Evolutionary conservation across 2,888 invertebrate genomes (phyloP).

Genomic region (Drosophila monieri): DNA sequence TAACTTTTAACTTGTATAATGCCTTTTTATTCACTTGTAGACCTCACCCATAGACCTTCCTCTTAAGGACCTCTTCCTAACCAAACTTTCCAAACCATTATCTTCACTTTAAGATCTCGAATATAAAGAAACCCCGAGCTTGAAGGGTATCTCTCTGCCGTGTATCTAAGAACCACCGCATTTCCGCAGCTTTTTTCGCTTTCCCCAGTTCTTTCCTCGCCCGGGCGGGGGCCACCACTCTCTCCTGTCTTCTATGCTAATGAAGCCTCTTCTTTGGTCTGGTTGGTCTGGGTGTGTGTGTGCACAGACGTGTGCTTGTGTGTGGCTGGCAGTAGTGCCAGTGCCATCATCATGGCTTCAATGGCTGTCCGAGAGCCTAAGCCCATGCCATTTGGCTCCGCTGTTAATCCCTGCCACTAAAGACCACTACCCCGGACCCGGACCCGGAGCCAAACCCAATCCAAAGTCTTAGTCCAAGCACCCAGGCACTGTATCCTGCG

Average conservation of each 20-base stretch:
- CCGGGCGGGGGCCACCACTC: conserved; percentile 4
- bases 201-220: conserved; percentile 6
- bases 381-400: conserved; percentile 76
- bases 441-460: conserved; percentile 20
- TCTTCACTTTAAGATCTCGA: no score
- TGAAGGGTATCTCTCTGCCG: conserved; percentile 6
- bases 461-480: conserved; percentile 21
- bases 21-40: no score
- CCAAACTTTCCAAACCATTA: no score
- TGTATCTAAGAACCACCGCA: neutral
- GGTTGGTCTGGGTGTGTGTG: no score
- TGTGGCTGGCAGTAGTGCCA: conserved; percentile 6
- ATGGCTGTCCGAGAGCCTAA: conserved; percentile 60
- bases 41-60: no score
- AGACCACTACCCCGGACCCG: conserved; percentile 58
- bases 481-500: conserved; percentile 43
- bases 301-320: conserved; percentile 11
- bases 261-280: conserved; percentile 75
- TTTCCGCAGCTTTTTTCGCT: conserved; percentile 2
- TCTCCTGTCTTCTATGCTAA: conserved; percentile 63
- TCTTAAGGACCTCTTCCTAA: no score
- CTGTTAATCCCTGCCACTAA: conserved; percentile 77
- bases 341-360: conserved; percentile 47
- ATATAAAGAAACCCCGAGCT: no score
- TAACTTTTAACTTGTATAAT: no score